Conservation (phyloP, 2,113 vertebrate species). For the Oncorhynchus clarkii region DNA sequence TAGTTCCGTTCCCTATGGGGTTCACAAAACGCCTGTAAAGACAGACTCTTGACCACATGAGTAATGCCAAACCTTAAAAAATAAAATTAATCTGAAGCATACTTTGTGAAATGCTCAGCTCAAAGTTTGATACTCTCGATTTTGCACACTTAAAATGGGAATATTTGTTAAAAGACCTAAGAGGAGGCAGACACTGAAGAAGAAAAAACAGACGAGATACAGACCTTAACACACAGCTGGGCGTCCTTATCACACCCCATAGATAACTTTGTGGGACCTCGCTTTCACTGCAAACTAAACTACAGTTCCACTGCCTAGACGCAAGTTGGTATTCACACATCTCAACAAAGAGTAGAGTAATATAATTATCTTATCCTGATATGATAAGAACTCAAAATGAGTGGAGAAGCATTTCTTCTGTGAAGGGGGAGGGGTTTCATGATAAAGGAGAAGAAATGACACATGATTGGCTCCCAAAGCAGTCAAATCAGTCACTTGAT, state of each 20-base stretch:
- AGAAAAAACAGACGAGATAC: neutral
- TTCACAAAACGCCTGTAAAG: neutral
- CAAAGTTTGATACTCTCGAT: neutral
- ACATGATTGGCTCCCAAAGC: conserved; percentile 3
- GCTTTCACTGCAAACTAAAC: conserved; percentile 30
- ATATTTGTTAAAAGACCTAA: neutral
- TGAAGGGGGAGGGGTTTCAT: conserved; percentile 7
- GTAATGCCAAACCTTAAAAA: too few relatives aligned
- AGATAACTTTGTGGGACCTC: neutral
- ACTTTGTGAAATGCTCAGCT: neutral
- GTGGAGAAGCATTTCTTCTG: conserved; percentile 13
- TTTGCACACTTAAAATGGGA: neutral
- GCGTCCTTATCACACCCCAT: neutral
- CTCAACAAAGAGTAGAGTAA: neutral
- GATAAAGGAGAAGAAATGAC: neutral
- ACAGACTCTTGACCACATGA: too few relatives aligned
- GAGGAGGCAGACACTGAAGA: too few relatives aligned
- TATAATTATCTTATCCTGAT: neutral
- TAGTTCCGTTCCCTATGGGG: neutral
- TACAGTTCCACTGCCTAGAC: neutral
- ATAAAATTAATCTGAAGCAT: neutral
- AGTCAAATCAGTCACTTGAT: neutral
- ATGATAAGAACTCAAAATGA: neutral
- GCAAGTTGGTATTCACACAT: conserved; percentile 4
- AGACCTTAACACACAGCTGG: neutral